Conservation (phyloP, 2,113 vertebrate genomes). For the Phrynosoma blainvillii region DNA sequence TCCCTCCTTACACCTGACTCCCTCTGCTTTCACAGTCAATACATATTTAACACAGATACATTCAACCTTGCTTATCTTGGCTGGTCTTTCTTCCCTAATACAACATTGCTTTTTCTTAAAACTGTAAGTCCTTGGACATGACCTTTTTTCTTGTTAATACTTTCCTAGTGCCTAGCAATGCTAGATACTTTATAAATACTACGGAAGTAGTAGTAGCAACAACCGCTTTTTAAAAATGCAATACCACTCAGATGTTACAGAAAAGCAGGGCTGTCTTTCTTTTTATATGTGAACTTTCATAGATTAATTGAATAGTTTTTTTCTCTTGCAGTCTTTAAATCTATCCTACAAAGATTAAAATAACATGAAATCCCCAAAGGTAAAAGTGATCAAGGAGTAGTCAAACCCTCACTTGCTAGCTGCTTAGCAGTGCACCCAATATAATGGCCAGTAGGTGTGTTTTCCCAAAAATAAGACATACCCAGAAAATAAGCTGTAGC, state of each 20-base stretch:
- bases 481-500: too few relatives aligned
- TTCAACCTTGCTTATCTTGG: background rate
- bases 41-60: background rate
- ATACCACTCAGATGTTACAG: background rate
- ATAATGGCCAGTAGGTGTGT: too few relatives aligned
- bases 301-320: background rate
- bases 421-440: background rate
- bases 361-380: too few relatives aligned
- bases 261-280: background rate
- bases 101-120: background rate
- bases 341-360: too few relatives aligned
- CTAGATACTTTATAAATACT: background rate
- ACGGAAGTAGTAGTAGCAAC: background rate
- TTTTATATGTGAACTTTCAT: too few relatives aligned
- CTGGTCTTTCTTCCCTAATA: background rate
- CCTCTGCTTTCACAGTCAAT: too few relatives aligned
- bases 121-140: background rate
- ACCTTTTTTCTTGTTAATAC: background rate
- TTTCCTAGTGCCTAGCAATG: background rate
- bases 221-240: background rate
- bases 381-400: too few relatives aligned
- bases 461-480: too few relatives aligned
- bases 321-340: too few relatives aligned
- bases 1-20: too few relatives aligned
- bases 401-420: too few relatives aligned